Conservation (phyloP, 2,888 invertebrate genomes). For the Cheilosia pagana region DNA sequence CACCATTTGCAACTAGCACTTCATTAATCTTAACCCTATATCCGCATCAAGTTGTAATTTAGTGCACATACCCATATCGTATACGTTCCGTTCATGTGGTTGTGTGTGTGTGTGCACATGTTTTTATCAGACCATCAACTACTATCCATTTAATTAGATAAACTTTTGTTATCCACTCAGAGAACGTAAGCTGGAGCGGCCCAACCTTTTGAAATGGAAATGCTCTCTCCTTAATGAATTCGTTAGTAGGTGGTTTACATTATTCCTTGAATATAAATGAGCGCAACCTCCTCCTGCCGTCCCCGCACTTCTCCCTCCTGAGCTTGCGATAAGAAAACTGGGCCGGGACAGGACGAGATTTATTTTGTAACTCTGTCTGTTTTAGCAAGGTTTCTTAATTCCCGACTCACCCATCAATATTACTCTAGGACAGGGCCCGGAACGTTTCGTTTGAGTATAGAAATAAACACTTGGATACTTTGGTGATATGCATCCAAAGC, state of each 20-base stretch:
- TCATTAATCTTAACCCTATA: conserved; percentile 51
- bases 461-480: not conserved
- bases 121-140: conserved; percentile 60
- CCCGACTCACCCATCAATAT: conserved; percentile 57
- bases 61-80: conserved; percentile 2
- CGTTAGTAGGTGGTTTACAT: conserved; percentile 72
- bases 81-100: not conserved
- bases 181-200: conserved; percentile 24
- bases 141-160: conserved; percentile 73
- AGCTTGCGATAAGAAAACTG: conserved; percentile 20
- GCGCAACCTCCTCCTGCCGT: conserved; percentile 38
- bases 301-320: not conserved
- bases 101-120: conserved; percentile 16
- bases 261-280: conserved; percentile 73
- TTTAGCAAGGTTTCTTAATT: conserved; percentile 52
- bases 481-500: conserved; percentile 40
- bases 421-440: not conserved
- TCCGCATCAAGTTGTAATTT: conserved; percentile 8
- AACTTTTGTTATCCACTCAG: conserved; percentile 58
- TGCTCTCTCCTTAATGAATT: conserved; percentile 72
- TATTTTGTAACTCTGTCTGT: conserved; percentile 59
- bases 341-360: conserved; percentile 42
- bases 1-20: conserved; percentile 40
- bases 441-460: not conserved
- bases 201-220: conserved; percentile 71